Conservation (phyloP, 2,113 vertebrate genomes). For the Polypterus bichir region DNA sequence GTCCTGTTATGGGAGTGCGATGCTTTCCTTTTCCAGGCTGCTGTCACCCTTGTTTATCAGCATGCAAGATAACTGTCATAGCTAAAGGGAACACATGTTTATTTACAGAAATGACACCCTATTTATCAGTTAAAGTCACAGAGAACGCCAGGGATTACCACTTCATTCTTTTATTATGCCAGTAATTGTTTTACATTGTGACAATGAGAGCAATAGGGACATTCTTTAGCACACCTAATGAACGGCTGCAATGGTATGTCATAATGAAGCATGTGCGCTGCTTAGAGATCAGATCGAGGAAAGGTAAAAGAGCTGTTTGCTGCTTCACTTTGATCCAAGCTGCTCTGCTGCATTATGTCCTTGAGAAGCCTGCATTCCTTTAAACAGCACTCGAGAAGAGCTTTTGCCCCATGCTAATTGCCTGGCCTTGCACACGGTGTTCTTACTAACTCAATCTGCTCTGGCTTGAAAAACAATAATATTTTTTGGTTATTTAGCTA, state of each 20-base stretch:
- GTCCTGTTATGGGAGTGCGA: conserved; percentile 3
- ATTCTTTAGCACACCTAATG: conserved; percentile 9
- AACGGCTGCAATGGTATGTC: conserved; percentile 9
- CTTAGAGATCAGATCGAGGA: background rate
- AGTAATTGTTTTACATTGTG: background rate
- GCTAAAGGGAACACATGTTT: background rate
- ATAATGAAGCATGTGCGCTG: background rate
- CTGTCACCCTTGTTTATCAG: background rate
- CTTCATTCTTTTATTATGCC: background rate
- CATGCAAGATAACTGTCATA: background rate
- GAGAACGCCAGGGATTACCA: background rate
- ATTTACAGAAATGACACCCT: background rate
- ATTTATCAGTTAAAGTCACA: no score
- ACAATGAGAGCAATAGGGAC: conserved; percentile 3
- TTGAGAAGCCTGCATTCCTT: background rate
- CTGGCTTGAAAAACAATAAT: no score
- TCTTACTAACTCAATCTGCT: background rate
- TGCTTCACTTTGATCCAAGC: conserved; percentile 2
- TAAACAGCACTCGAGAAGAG: background rate
- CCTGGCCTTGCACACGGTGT: background rate
- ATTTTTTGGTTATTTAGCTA: no score
- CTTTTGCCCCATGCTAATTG: background rate
- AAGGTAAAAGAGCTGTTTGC: background rate
- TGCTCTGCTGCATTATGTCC: background rate
- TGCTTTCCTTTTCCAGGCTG: conserved; percentile 2